These are phyloP conservation scores for Rynchops niger DNA, from an alignment of 2,113 vertebrate species.

Conservation along the genomic window DNA sequence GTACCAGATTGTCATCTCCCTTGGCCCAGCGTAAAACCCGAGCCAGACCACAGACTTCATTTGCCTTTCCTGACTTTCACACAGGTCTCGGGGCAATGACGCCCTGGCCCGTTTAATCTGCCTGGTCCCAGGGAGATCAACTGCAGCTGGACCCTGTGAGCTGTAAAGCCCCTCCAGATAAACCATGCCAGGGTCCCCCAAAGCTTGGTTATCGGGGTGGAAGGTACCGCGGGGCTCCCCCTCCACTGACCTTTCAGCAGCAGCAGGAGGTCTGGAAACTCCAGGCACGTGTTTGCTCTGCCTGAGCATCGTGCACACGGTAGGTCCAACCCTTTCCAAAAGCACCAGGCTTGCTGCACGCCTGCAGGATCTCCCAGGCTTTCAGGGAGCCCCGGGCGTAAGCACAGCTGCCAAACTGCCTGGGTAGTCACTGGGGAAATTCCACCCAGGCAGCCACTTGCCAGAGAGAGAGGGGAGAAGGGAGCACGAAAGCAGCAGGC, in stretches of 20 bases:
- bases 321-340: background rate
- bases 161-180: background rate
- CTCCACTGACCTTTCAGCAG: background rate
- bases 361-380: background rate
- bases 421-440: background rate
- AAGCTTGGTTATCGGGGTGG: background rate
- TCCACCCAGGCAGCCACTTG: background rate
- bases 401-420: background rate
- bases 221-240: background rate
- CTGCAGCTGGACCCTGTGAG: background rate
- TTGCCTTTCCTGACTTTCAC: background rate
- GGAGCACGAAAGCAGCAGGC: background rate
- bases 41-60: background rate
- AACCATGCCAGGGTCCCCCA: background rate
- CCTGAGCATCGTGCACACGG: background rate
- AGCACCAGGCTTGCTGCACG: background rate
- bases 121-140: background rate
- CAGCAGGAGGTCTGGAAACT: background rate
- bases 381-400: background rate
- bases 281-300: background rate
- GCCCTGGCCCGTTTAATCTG: background rate
- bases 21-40: background rate
- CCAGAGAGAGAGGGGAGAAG: background rate
- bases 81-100: background rate
- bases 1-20: background rate